Evolutionary conservation across 2,113 vertebrate genomes (phyloP), one percentile per base, ranked within the genome.

Genomic region (Aix galericulata): DNA sequence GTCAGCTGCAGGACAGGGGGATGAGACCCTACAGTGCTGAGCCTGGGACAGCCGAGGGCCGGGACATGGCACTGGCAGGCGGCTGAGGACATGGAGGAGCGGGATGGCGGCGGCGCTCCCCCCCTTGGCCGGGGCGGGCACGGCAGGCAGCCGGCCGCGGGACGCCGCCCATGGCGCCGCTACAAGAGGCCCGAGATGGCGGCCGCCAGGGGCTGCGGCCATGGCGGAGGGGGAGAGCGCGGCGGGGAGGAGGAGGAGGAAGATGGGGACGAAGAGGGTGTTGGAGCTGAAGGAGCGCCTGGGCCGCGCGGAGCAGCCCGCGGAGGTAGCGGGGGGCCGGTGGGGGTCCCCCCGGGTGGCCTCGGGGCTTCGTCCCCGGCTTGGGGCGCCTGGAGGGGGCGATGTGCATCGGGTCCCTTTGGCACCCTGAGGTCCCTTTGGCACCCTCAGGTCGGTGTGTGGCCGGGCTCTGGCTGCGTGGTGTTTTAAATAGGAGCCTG

Each of bases 231-330:
- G 80, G n/a, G 44, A 82, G 32, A 94, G 95, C 68, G 73, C 96
- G 22, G 82, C 48, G 66, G 97, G 95, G 91, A 15, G 59, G 21
- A 25, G 59, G 21, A 25, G 50, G 23, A 52, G 50, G 50, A 52
- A 34, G 21, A 52, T 13, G 22, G 13, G 48, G 48, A 10, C 6
- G 20, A 21, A 23, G 50, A 97, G 94, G 76, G 92, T 98, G 46
- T 55, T 91, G 91, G 88, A 94, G 53, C 91, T 98, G 88, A 98
- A 98, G 97, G 92, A 97, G 92, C 95, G 97, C 58, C 95, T 98
- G 50, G 71, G 86, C 74, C 58, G 95, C 74, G 81, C 91, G 8
- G 83, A 72, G 44, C 95, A 98, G 42, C 44, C 96, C 13, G 94
- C 88, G 0, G 98, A 97, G 98, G 98, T 63, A 63, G 34, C 56